Conservation (phyloP, 2,888 invertebrate species). For the Hydrotaea diabolus region DNA sequence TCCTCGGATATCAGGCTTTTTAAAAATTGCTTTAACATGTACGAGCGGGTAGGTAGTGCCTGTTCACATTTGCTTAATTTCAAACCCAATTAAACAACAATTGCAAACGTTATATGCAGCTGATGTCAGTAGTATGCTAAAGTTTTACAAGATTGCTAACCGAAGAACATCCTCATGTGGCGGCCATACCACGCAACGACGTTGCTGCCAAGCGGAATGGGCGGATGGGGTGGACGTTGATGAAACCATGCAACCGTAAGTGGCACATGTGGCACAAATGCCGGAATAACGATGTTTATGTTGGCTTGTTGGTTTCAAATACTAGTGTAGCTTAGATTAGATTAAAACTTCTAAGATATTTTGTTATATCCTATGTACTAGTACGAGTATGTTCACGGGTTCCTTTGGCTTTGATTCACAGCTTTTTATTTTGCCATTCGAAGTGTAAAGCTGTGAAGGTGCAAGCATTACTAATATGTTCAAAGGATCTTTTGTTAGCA, state of each 20-base stretch:
- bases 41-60: background rate
- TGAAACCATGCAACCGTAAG: background rate
- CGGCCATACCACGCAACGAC: background rate
- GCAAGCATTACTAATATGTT: background rate
- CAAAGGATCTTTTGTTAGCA: background rate
- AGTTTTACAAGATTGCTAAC: background rate
- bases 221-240: background rate
- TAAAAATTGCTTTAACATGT: background rate
- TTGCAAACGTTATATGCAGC: slow-evolving; percentile 32
- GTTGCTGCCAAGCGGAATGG: background rate
- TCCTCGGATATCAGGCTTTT: no score
- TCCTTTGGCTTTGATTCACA: background rate
- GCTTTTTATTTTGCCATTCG: background rate
- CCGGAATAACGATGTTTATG: background rate
- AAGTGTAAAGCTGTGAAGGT: background rate
- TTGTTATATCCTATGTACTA: no score
- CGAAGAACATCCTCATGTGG: background rate
- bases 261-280: background rate
- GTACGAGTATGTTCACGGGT: no score
- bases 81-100: slow-evolving; percentile 46
- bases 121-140: slow-evolving; percentile 19
- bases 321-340: background rate
- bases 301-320: background rate
- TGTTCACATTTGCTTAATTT: slow-evolving; percentile 18
- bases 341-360: background rate